Evolutionary conservation across 2,797 vertebrate genomes (phyloP).

Genomic region (Sebastes steindachneri): DNA sequence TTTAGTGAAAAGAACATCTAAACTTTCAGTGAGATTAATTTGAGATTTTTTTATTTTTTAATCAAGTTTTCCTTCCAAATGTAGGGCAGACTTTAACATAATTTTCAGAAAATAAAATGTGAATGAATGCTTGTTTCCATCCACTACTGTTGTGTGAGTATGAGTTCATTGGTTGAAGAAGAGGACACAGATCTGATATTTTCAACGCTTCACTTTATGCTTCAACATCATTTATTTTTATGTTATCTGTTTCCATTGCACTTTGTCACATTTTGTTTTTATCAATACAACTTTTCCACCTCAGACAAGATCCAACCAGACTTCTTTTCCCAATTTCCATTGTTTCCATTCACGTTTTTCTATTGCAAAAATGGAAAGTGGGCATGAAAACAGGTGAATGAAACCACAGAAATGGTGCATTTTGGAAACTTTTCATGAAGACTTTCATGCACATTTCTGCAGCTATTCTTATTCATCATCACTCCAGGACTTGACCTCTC

Average conservation of each 20-base stretch:
- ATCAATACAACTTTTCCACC: neutral
- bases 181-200: neutral
- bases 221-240: neutral
- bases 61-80: no score
- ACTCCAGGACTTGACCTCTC: no score
- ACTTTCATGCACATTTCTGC: rapidly evolving
- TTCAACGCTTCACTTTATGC: neutral
- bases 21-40: no score
- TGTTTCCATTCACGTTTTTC: neutral
- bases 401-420: neutral
- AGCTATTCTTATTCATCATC: no score
- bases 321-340: neutral
- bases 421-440: neutral
- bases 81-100: no score
- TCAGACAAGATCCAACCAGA: neutral
- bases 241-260: neutral
- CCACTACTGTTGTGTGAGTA: no score
- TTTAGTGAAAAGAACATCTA: no score
- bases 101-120: no score
- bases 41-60: no score
- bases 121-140: no score
- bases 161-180: no score
- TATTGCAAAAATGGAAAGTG: neutral
- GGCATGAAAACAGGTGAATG: neutral
- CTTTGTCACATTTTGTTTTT: neutral